Evolutionary conservation across 1,140 invertebrate species (phyloP).

Genomic region (Plutomurus gul): DNA sequence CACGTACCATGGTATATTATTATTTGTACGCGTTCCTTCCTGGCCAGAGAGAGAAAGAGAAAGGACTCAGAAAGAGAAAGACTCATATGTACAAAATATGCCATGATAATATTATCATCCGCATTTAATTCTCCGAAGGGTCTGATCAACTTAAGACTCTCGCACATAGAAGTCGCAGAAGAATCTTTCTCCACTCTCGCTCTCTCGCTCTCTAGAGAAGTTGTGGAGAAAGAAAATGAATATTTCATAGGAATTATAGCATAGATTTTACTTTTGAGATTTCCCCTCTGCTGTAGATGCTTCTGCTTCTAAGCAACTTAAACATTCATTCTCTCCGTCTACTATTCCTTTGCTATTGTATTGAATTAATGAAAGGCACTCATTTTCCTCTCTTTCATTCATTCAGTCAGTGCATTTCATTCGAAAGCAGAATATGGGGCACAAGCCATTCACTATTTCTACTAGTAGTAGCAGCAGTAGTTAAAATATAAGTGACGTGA

Average conservation of each 20-base stretch:
- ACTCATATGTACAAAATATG: not conserved
- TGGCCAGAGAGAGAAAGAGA: too few relatives aligned
- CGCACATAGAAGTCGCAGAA: not conserved
- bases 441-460: too few relatives aligned
- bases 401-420: too few relatives aligned
- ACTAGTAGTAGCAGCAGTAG: too few relatives aligned
- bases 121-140: constrained; percentile 14
- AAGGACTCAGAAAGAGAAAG: too few relatives aligned
- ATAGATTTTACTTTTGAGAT: constrained; percentile 14
- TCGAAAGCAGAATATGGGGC: too few relatives aligned
- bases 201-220: too few relatives aligned
- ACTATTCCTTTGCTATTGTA: not conserved
- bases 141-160: not conserved
- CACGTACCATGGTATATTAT: too few relatives aligned
- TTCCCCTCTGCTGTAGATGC: too few relatives aligned
- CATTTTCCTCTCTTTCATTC: constrained; percentile 15
- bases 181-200: not conserved
- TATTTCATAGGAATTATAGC: constrained; percentile 19
- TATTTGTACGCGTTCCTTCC: too few relatives aligned
- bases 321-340: not conserved
- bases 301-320: too few relatives aligned
- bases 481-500: too few relatives aligned
- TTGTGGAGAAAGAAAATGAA: constrained; percentile 21
- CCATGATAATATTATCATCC: not conserved
- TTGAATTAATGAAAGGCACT: constrained; percentile 25